Conservation (phyloP, 1,140 invertebrate species). For the Tribolium castaneum region DNA sequence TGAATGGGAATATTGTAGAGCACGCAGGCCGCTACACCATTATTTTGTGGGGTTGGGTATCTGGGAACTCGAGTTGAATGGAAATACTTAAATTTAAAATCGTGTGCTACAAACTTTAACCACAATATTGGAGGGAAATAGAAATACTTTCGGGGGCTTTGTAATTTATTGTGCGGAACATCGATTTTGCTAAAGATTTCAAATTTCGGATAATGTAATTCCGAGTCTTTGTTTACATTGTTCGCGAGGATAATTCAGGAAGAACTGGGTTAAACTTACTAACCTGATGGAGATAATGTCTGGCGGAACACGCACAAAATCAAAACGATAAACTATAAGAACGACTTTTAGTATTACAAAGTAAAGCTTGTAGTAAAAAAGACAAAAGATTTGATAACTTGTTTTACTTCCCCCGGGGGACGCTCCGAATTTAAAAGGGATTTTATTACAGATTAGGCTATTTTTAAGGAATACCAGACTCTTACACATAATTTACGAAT, state of each 20-base stretch:
- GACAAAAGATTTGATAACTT: slow-evolving; percentile 24
- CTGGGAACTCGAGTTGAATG: not conserved
- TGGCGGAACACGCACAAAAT: not conserved
- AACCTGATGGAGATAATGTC: not conserved
- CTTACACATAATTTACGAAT: not conserved
- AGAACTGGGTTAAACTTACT: not conserved
- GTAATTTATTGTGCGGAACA: not conserved
- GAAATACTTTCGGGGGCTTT: not conserved
- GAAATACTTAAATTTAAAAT: not conserved
- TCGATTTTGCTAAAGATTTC: not conserved
- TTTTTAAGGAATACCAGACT: not conserved
- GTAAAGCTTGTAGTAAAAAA: slow-evolving; percentile 15
- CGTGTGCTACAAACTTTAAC: not conserved
- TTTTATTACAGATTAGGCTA: not conserved
- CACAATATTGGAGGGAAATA: not conserved
- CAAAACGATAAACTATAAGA: slow-evolving; percentile 8
- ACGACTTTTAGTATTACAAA: slow-evolving; percentile 10
- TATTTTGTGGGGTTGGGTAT: not conserved
- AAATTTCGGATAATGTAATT: not conserved
- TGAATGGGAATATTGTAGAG: not conserved
- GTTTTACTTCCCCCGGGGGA: not conserved
- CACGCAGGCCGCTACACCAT: not conserved
- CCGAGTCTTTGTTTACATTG: not conserved
- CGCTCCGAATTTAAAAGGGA: slow-evolving; percentile 1
- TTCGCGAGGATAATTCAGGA: not conserved